phyloP scores from a whole-genome alignment of 2,888 invertebrate species.

The Clusia tigrina region DNA sequence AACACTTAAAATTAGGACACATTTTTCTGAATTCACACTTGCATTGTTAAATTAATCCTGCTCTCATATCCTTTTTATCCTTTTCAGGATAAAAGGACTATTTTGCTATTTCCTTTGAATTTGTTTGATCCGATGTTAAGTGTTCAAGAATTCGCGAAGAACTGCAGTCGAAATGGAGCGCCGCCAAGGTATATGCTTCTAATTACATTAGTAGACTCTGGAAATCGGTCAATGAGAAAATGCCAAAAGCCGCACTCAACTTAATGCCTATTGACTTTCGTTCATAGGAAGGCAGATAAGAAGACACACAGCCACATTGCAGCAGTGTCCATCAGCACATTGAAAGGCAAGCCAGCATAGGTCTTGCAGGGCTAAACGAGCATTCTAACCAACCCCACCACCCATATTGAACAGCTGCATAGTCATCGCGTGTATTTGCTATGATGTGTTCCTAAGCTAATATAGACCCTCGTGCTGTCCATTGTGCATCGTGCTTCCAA shows the following conservation, averaged over 20 bases:
- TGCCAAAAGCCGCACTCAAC: constrained; percentile 45
- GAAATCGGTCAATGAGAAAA: constrained; percentile 53
- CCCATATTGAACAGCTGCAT: not conserved
- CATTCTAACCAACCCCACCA: no score
- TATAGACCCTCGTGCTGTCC: not conserved
- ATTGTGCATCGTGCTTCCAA: not conserved
- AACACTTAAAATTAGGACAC: no score
- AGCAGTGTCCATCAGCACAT: no score
- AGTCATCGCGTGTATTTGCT: not conserved
- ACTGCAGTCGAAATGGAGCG: constrained; percentile 48
- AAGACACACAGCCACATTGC: not conserved
- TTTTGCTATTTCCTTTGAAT: no score
- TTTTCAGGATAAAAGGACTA: no score
- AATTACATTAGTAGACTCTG: constrained; percentile 60
- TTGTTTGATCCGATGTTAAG: constrained; percentile 48
- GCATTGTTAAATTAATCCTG: no score
- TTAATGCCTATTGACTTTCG: constrained; percentile 46
- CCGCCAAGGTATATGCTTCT: constrained; percentile 54
- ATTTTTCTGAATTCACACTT: constrained; percentile 36
- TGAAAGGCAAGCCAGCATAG: no score
- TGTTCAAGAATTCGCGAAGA: constrained; percentile 56
- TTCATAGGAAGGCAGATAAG: not conserved
- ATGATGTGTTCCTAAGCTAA: not conserved
- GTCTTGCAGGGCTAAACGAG: no score
- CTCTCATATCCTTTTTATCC: no score